These are phyloP conservation scores for Hepsetus odoe DNA, from an alignment of 2,113 vertebrate genomes.

Conservation along the genomic window DNA sequence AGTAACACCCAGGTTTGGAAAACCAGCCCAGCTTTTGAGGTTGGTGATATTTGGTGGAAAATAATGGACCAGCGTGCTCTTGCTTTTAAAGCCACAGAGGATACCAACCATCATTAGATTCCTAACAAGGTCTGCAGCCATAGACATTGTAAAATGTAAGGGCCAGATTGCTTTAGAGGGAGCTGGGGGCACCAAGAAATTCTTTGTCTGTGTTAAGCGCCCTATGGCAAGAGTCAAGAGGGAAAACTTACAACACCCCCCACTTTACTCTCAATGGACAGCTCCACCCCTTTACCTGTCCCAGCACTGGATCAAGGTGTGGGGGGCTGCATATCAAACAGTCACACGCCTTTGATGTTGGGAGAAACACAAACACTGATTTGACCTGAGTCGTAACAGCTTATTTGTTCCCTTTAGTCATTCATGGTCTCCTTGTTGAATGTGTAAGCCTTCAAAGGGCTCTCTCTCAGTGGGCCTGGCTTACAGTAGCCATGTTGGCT, in stretches of 20 bases:
- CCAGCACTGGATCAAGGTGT: constrained; percentile 72
- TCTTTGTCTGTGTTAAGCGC: constrained; percentile 71
- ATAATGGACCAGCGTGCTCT: neutral
- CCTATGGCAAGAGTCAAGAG: constrained; percentile 70
- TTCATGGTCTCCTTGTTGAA: constrained; percentile 78
- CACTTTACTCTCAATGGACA: constrained; percentile 67
- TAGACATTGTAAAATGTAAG: constrained; percentile 9
- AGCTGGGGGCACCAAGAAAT: constrained; percentile 68
- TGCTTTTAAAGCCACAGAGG: neutral
- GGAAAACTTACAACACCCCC: constrained; percentile 61
- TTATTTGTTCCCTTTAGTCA: constrained; percentile 86
- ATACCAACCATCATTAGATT: neutral
- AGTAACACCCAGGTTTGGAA: neutral
- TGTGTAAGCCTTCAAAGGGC: constrained; percentile 80
- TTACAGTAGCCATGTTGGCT: constrained; percentile 76
- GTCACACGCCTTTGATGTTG: constrained; percentile 76
- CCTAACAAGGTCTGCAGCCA: neutral
- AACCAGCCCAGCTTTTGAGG: neutral
- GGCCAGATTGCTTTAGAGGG: constrained; percentile 65
- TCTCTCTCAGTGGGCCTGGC: constrained; percentile 58
- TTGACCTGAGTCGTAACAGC: constrained; percentile 79
- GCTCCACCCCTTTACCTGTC: constrained; percentile 79
- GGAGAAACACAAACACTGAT: constrained; percentile 80
- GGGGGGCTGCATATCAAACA: constrained; percentile 82
- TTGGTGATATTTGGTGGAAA: too few relatives aligned